phyloP scores from a whole-genome alignment of 2,888 invertebrate genomes.

The Dichetophora obliterata region DNA sequence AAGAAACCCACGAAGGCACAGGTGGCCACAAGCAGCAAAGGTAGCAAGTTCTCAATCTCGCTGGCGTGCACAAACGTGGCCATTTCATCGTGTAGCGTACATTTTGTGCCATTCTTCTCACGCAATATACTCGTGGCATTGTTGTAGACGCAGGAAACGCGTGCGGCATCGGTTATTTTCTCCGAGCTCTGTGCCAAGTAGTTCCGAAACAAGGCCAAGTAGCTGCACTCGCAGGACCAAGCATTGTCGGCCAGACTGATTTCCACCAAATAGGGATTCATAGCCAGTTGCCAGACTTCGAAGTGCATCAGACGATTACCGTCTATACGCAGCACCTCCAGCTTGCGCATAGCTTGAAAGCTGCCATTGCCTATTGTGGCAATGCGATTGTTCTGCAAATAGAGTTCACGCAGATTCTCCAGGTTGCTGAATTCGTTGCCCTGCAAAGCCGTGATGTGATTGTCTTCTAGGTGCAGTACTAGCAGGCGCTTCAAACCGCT shows the following conservation, averaged over 20 bases:
- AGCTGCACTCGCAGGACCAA: constrained; percentile 93
- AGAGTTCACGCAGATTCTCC: constrained; percentile 86
- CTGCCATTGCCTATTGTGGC: constrained; percentile 87
- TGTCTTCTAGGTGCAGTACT: constrained; percentile 88
- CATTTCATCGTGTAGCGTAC: constrained; percentile 80
- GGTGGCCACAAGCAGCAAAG: constrained; percentile 82
- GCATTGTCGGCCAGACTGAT: constrained; percentile 86
- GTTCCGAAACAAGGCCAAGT: constrained; percentile 82
- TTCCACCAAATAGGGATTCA: constrained; percentile 89
- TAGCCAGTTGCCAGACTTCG: constrained; percentile 86
- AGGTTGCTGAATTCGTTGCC: constrained; percentile 87
- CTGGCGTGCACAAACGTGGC: constrained; percentile 77
- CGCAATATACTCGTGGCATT: constrained; percentile 80
- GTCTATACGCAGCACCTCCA: constrained; percentile 87
- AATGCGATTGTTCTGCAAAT: constrained; percentile 88
- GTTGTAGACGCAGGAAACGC: constrained; percentile 82
- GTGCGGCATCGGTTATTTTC: constrained; percentile 84
- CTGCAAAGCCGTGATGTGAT: constrained; percentile 82
- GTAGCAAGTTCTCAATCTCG: constrained; percentile 83
- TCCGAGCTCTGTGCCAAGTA: constrained; percentile 85
- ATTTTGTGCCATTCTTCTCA: constrained; percentile 84
- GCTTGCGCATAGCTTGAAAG: constrained; percentile 82
- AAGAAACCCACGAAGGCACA: constrained; percentile 84
- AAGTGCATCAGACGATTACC: constrained; percentile 86
- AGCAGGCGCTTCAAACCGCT: constrained; percentile 85